Base-by-base conservation (phyloP, 2,888 invertebrate genomes). In the Bruchidius siliquastri region DNA sequence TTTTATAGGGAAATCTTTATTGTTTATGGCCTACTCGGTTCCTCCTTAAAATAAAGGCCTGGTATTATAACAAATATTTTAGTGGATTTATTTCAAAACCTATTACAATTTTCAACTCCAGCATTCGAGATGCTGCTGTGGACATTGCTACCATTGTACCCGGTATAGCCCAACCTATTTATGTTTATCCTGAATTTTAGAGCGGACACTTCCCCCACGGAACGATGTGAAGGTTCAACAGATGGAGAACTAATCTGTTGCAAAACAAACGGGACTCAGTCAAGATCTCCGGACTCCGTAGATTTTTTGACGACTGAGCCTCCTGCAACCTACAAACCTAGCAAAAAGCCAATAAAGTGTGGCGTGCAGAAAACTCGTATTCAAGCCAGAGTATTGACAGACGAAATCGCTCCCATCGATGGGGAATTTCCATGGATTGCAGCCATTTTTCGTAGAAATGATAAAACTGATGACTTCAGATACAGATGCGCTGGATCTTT, bases 371-470 rank as follows among this genome's bases (percentile, higher is more conserved):
- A 74, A 69, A 75, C 77, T 2, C 73, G 72, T 22, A 78, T 79
- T 26, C 76, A 79, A 67, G 74, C 77, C 0, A 77, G 81, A 69
- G 73, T 80, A 71, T 75, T 78, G 18, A 67, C 73, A 0, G 76
- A 77, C 30, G 78, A 77, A 30, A 20, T 74, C 10, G 71, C 72
- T 13, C 76, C 80, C 1, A 68, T 79, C 0, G 68, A 74, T 32
- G 81, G 81, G 20, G 82, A 82, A 73, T 78, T 81, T 72, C 81
- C 82, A 0, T 82, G 82, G 82, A 75, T 81, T 10, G 77, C 78
- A 13, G 78, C 79, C 13, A 79, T 82, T 67, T 81, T 74, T 21
- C 79, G 77, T 67, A 71, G 73, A 21, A 71, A 70, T 0, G 10
- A 67, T 18, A 32, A 66, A n/a, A 1, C 1, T 49, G 74, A 67